A percentile compares a stretch with the other conserved stretches of the same genome.
These are phyloP conservation scores for Pseudolaguvia tuberculata DNA, from an alignment of 2,113 vertebrate species.

Conservation along the genomic window DNA sequence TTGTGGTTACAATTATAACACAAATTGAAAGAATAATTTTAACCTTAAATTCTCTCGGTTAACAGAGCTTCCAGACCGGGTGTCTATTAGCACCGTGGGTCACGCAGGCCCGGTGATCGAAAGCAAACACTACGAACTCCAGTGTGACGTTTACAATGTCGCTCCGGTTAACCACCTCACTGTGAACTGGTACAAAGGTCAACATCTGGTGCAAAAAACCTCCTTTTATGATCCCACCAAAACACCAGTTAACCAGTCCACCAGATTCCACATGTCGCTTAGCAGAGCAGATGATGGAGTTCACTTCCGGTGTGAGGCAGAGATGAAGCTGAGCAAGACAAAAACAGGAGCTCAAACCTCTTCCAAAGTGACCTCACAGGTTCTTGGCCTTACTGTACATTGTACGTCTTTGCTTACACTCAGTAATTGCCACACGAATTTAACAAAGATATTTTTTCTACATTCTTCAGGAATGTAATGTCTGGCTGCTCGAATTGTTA, in stretches of 20 bases:
- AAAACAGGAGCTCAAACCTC: background rate
- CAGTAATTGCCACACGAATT: slow-evolving; percentile 1
- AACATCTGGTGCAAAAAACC: rapidly evolving
- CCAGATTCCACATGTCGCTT: slow-evolving; percentile 44
- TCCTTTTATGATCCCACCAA: background rate
- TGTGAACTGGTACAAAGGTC: slow-evolving; percentile 37
- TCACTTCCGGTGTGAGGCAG: slow-evolving; percentile 59
- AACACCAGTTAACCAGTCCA: slow-evolving; percentile 35
- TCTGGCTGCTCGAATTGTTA: background rate
- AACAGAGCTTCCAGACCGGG: slow-evolving; percentile 60
- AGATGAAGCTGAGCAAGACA: slow-evolving; percentile 3
- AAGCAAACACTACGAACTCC: slow-evolving; percentile 47
- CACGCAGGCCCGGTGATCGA: slow-evolving; percentile 39
- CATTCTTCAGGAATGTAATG: background rate
- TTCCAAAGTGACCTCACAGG: slow-evolving; percentile 53
- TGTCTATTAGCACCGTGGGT: slow-evolving; percentile 38
- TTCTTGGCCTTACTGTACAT: slow-evolving; percentile 48
- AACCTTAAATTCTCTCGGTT: background rate
- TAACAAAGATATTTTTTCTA: no score
- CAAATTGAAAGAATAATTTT: background rate
- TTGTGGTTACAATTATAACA: background rate
- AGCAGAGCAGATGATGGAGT: slow-evolving; percentile 34
- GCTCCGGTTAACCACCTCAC: slow-evolving; percentile 56
- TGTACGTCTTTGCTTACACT: slow-evolving; percentile 8
- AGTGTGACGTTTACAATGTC: slow-evolving; percentile 58